Evolutionary conservation across 2,797 vertebrate species (phyloP), one percentile per base, ranked within the genome.

Genomic region (Melanotaenia pygmaea): DNA sequence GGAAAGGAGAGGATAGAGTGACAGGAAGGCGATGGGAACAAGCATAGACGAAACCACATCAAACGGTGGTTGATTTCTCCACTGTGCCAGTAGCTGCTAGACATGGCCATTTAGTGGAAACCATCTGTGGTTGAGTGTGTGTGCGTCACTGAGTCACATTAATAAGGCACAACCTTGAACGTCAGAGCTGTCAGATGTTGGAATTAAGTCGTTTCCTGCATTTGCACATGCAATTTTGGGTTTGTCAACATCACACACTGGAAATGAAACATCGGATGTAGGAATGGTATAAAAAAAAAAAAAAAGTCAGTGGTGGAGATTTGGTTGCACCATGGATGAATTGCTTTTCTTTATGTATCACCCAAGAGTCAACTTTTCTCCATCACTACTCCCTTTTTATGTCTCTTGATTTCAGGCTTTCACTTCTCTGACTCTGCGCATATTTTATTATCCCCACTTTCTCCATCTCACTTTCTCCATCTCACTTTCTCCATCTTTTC

Each of bases 1-100:
- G 54, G 72, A 67, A 59, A 77, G 5, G 5, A 43, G 14, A n/a
- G 47, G 79, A 87, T 70, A 71, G 76, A 85, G 67, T 62, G 88
- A 87, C 86, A 80, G 57, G 65, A 56, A 7, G 56, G 80, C 9
- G 56, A 86, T 82, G 74, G 74, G 77, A 82, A 83, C 72, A 70
- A 82, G 80, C 79, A 64, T 79, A 72, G 76, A 80, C 62, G 83
- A 86, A 83, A 77, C 16, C 30, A 90, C 88, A 90, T 91, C 88
- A 90, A 90, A 91, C 79, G 70, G 51, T 54, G 79, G 75, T 58
- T 80, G 85, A 88, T 88, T 84, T 77, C 56, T 70, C 59, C 22
- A 47, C 66, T 28, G n/a, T 5, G 22, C 76, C 4, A 18, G 75
- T 64, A 63, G 71, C 84, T 67, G 75, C 76, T 71, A 67, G 84